Evolutionary conservation across 1,140 invertebrate species (phyloP), one percentile per base, ranked within the genome.

Genomic region (Drosophila murphyi): DNA sequence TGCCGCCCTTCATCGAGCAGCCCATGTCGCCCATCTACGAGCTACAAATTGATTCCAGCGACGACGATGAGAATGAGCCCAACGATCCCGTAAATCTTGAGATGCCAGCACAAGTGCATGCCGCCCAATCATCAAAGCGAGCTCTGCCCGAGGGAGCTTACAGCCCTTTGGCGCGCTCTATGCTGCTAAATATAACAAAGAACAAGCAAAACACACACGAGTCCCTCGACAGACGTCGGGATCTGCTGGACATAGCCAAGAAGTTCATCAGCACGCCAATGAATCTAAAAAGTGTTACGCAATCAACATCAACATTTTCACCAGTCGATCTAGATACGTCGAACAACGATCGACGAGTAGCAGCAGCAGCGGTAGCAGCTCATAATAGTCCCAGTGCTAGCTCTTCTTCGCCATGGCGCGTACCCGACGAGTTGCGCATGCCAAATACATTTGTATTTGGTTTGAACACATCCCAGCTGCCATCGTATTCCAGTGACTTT

Each of bases 401-500:
- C 4, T 5, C 43, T n/a, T 6, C 43, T n/a, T 91, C 90, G 4
- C 90, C 90, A 1, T 92, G 90, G 90, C 90, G 90, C 6, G 76
- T 92, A 5, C 59, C 79, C 5, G 87, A 88, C 20, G 72, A 78
- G 20, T 55, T 59, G 1, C 37, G 64, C 5, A 28, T 92, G 60
- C 90, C 90, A 2, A 82, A 78, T 48, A 78, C 81, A 20, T 92
- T 92, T 47, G 57, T 55, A 31, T 91, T 92, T 39, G 77, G 76
- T 7, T 68, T 80, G 5, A 89, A 92, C 39, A 86, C 68, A 35
- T 87, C 78, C 7, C 75, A 86, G n/a, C 45, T 91, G 20, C 90
- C 90, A 0, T 91, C 90, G 2, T 92, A 89, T 60, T 91, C 90
- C 45, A 90, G 90, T 80, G 90, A 92, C 41, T 79, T 76, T 29